Base-by-base conservation (phyloP, 2,888 invertebrate species). In the Magallana nippona region DNA sequence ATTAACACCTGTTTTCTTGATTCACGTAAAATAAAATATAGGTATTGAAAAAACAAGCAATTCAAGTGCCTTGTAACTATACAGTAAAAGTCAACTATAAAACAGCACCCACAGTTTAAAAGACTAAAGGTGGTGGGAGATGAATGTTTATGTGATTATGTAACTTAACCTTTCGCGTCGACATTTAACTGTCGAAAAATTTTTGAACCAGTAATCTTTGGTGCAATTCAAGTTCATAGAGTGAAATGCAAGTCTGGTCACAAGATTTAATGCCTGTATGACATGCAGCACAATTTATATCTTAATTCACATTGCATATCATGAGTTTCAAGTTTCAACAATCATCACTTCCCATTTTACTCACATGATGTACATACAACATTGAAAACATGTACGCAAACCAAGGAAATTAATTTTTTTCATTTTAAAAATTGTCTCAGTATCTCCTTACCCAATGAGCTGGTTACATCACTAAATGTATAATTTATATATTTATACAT, bases 1-100 rank as follows among this genome's bases (percentile, higher is more conserved):
- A 71, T 27, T 71, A 27, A 22, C 71, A 71, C 32, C 71, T 71
- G 71, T 71, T 71, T 32, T 32, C 71, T 71, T 71, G 27, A 71
- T 71, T 22, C 71, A 27, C 27, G 13, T 71, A 71, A 13, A 44
- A 44, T 8, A 44, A 3, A 44, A 44, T 8, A 44, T 44, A 44
- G 5, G 44, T 44, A 44, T 44, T 44, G 44, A 44, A 44, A 44
- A 44, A 8, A 44, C 3, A 27, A 44, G 0, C 0, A 44, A 8
- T 44, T 44, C 44, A 3, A 19, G 1, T 32, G 15, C 32, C 8
- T 71, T 71, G 22, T 71, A 27, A 27, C 71, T 27, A 15, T 32
- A 11, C 27, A 22, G n/a, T 27, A 27, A 22, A 27, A 32, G n/a
- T 19, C 19, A 0, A 60, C 60, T 60, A n/a, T 13, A n/a, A 60